A percentile compares a stretch with the other conserved stretches of the same genome.
Conservation (phyloP, 2,113 vertebrate species). For the Austrofundulus limnaeus region DNA sequence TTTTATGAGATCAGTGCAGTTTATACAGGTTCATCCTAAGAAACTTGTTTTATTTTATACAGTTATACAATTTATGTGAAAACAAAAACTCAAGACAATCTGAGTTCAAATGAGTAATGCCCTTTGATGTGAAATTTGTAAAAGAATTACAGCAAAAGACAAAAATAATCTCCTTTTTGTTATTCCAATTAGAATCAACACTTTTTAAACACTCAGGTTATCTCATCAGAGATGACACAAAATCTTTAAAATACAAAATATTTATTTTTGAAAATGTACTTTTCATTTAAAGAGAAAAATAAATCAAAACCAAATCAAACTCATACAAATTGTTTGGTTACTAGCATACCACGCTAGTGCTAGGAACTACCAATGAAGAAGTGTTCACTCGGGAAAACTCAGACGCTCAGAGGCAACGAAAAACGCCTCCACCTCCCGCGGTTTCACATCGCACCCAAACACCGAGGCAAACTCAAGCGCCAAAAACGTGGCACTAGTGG, state of each 20-base stretch:
- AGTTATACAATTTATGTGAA: not conserved
- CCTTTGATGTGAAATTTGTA: too few species aligned
- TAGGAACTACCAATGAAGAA: constrained; percentile 70
- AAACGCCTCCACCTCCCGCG: constrained; percentile 40
- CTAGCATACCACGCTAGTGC: constrained; percentile 74
- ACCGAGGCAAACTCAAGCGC: constrained; percentile 61
- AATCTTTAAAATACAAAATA: constrained; percentile 79
- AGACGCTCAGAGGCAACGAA: constrained; percentile 47
- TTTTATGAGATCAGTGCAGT: too few species aligned
- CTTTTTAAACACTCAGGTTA: not conserved
- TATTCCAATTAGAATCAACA: too few species aligned
- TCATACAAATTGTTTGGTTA: constrained; percentile 78
- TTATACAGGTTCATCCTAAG: not conserved
- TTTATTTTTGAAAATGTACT: constrained; percentile 80
- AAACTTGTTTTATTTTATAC: not conserved
- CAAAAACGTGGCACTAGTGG: constrained; percentile 64
- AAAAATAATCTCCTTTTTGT: too few species aligned
- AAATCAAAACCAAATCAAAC: constrained; percentile 62
- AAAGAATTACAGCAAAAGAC: too few species aligned
- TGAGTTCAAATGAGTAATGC: not conserved
- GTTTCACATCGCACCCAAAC: constrained; percentile 54
- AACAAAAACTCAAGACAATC: not conserved
- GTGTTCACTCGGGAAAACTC: constrained; percentile 52
- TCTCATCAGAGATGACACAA: constrained; percentile 58
- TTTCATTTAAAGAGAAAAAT: constrained; percentile 57